These are phyloP conservation scores for Gulo gulo DNA, from an alignment of 2,113 vertebrate species.

Conservation along the genomic window DNA sequence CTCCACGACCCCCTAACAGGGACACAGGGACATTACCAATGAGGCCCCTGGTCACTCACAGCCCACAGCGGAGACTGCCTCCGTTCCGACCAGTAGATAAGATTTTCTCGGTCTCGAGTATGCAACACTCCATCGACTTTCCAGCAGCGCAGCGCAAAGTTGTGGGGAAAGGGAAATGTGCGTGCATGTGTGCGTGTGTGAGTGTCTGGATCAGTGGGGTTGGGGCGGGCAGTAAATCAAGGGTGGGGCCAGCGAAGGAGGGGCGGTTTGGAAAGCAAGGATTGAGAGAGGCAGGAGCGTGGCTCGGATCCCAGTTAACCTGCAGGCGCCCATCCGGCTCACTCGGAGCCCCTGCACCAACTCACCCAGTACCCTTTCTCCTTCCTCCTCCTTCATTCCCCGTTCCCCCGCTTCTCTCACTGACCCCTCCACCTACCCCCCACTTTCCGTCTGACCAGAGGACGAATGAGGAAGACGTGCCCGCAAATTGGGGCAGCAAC, in stretches of 20 bases:
- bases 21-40: neutral
- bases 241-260: slow-evolving; percentile 46
- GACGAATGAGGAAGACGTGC: slow-evolving; percentile 26
- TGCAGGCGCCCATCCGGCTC: neutral
- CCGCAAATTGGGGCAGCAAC: slow-evolving; percentile 53
- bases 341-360: slow-evolving; percentile 24
- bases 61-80: neutral
- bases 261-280: neutral
- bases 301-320: slow-evolving; percentile 30
- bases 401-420: neutral
- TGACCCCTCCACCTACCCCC: neutral
- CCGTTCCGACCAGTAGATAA: slow-evolving; percentile 71
- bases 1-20: neutral
- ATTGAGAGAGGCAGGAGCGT: neutral
- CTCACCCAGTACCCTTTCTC: neutral
- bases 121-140: slow-evolving; percentile 82
- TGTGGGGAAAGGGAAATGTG: slow-evolving; percentile 59
- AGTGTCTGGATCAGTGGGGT: neutral
- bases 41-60: neutral
- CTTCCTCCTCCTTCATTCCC: neutral
- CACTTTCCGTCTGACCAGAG: slow-evolving; percentile 18
- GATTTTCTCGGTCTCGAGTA: slow-evolving; percentile 77
- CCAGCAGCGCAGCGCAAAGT: slow-evolving; percentile 82
- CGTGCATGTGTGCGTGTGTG: neutral
- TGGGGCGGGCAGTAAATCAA: slow-evolving; percentile 46